Conservation (phyloP, 1,140 invertebrate genomes). For the Platyura marginata region DNA sequence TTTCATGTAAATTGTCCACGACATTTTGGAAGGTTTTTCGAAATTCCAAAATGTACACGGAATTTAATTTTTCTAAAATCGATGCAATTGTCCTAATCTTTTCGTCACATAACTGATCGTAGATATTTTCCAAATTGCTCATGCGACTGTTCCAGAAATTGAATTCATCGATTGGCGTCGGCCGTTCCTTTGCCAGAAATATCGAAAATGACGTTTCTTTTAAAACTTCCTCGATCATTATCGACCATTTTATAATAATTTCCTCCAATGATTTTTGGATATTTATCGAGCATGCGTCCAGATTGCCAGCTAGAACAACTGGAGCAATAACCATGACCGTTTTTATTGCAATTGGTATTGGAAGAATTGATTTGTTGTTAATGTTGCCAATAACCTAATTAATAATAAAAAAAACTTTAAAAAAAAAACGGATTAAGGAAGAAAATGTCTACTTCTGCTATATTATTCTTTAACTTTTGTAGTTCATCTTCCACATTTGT, state of each 20-base stretch:
- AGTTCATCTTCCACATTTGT: slow-evolving; percentile 51
- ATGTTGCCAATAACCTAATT: slow-evolving; percentile 27
- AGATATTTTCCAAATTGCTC: slow-evolving; percentile 64
- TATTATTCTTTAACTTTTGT: slow-evolving; percentile 44
- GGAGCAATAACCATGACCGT: slow-evolving; percentile 35
- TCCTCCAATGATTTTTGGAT: slow-evolving; percentile 32
- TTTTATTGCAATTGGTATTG: slow-evolving; percentile 52
- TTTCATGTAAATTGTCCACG: slow-evolving; percentile 38
- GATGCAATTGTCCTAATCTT: slow-evolving; percentile 62
- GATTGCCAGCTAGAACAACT: slow-evolving; percentile 23
- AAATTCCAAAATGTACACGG: slow-evolving; percentile 53
- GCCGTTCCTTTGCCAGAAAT: slow-evolving; percentile 18
- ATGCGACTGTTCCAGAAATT: slow-evolving; percentile 45
- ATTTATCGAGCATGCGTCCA: neutral
- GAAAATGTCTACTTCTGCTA: no score
- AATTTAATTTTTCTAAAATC: slow-evolving; percentile 50
- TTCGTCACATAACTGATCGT: slow-evolving; percentile 58
- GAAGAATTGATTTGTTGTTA: slow-evolving; percentile 32
- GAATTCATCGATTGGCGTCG: slow-evolving; percentile 49
- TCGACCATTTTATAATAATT: slow-evolving; percentile 55
- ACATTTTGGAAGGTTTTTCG: slow-evolving; percentile 44
- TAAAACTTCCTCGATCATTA: slow-evolving; percentile 47
- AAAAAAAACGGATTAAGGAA: no score
- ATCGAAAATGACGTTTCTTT: slow-evolving; percentile 16
- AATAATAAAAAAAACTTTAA: no score